phyloP scores from a whole-genome alignment of 2,888 invertebrate genomes.

The Dolichopus griseipennis region DNA sequence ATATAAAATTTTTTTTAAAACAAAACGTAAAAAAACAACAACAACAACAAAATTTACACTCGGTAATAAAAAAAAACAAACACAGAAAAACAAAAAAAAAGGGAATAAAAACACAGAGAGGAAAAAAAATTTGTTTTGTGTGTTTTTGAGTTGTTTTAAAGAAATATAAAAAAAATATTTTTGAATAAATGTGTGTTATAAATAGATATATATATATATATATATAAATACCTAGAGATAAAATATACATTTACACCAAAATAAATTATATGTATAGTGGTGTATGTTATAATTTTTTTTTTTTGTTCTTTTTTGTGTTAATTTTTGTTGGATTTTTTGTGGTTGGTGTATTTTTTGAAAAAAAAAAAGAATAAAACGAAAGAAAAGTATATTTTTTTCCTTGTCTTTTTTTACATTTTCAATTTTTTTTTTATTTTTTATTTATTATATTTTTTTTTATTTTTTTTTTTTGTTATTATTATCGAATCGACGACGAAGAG shows the following conservation, averaged over 20 bases:
- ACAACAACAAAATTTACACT: too few species aligned
- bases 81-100: not conserved
- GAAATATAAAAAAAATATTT: not conserved
- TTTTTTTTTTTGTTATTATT: not conserved
- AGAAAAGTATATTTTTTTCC: too few species aligned
- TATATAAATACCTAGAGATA: too few species aligned
- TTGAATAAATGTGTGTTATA: not conserved
- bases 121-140: not conserved
- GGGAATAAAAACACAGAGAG: not conserved
- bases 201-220: not conserved
- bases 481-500: slow-evolving; percentile 19
- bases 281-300: too few species aligned
- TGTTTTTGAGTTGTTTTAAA: not conserved
- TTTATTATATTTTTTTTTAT: not conserved
- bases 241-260: too few species aligned
- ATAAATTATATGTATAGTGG: too few species aligned
- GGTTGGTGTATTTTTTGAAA: not conserved
- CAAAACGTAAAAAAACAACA: too few species aligned
- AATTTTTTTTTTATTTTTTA: not conserved
- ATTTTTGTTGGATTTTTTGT: not conserved
- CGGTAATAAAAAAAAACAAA: not conserved
- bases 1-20: too few species aligned
- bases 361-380: too few species aligned
- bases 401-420: too few species aligned
- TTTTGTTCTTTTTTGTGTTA: too few species aligned